Conservation (phyloP, 2,797 vertebrate species). For the Somateria mollissima region DNA sequence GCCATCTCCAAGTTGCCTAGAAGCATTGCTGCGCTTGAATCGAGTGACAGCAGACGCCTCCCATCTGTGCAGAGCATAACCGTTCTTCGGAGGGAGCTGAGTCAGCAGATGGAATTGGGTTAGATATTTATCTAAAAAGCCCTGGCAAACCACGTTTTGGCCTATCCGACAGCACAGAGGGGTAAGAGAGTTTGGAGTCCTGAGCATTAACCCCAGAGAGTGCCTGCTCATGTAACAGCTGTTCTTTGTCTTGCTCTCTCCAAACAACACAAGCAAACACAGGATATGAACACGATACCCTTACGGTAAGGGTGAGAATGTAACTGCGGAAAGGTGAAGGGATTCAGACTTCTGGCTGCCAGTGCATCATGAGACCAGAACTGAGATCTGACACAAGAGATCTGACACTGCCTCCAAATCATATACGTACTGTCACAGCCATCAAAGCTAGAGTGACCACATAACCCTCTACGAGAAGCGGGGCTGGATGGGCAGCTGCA, state of each 20-base stretch:
- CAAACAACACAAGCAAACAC: constrained; percentile 64
- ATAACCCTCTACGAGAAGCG: not conserved
- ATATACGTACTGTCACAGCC: not conserved
- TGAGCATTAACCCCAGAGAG: constrained; percentile 21
- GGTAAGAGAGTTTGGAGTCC: not conserved
- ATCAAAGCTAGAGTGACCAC: not conserved
- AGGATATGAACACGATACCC: constrained; percentile 49
- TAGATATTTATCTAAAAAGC: constrained; percentile 31
- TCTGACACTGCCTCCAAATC: not conserved
- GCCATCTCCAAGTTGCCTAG: constrained; percentile 32
- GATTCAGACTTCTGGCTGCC: constrained; percentile 19
- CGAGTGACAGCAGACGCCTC: constrained; percentile 44
- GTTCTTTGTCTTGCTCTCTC: constrained; percentile 52
- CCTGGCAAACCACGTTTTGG: constrained; percentile 15
- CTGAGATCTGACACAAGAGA: not conserved
- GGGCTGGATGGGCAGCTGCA: not conserved
- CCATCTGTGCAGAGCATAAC: constrained; percentile 31
- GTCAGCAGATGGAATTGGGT: constrained; percentile 51
- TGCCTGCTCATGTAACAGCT: constrained; percentile 46
- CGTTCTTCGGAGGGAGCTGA: constrained; percentile 12
- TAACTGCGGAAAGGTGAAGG: not conserved
- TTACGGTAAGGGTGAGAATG: not conserved
- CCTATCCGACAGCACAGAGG: not conserved
- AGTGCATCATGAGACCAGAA: not conserved
- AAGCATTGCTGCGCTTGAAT: constrained; percentile 33